Base-by-base conservation (phyloP, 2,797 vertebrate species). In the Sebastes vulpes region DNA sequence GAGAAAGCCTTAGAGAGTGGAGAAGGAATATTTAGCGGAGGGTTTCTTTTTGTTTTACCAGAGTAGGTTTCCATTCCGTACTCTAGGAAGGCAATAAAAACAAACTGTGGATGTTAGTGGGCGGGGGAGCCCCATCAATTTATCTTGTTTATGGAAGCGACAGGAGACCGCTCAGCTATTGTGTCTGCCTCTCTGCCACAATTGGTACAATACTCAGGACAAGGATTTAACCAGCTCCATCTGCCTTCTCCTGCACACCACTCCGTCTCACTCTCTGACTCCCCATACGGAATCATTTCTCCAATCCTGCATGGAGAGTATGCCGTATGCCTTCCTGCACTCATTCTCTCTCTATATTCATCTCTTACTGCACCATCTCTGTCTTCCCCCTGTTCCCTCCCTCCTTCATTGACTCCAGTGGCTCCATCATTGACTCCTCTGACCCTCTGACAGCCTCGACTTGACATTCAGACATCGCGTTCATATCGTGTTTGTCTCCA, bases 61-160 rank as follows among this genome's bases (percentile, higher is more conserved):
- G 77, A 85, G 81, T 83, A 79, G 85, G 75, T 87, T 94, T 91
- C 85, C 86, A 91, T 88, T 88, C 81, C 65, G 35, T 85, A 82
- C 84, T 91, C 81, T 89, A 81, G 80, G 87, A 88, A 91, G 75
- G 90, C 82, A 90, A 91, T 93, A 91, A 92, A 84, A 88, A 85
- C 88, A 89, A 89, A 93, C 87, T 65, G 77, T 87, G 88, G 82
- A 89, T 89, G 89, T 89, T 89, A 85, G 92, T 91, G 87, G 90
- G 85, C 73, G 83, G 89, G 90, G 86, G 89, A 82, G 88, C 65
- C 77, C 86, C 88, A 84, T 91, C 92, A 89, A 93, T 93, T 93
- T 91, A 91, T 92, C 88, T 90, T 88, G 93, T 93, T 94, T 91
- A 91, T 91, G 90, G 90, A 88, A 86, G 88, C 83, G 84, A 92